Conservation (phyloP, 1,140 invertebrate species). For the Ectropis grisescens region DNA sequence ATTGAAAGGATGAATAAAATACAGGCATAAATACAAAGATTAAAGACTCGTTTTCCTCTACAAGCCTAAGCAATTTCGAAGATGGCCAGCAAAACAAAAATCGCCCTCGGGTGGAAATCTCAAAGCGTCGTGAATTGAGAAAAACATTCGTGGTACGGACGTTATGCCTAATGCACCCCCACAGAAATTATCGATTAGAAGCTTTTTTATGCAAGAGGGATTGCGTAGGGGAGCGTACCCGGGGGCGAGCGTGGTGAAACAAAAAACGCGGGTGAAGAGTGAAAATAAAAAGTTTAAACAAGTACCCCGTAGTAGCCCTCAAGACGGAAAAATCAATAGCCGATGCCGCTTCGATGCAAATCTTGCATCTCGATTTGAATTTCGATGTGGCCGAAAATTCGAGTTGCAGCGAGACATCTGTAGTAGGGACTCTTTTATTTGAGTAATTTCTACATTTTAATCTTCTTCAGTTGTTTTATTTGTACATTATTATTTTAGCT, state of each 20-base stretch:
- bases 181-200: constrained; percentile 70
- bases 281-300: constrained; percentile 71
- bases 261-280: constrained; percentile 66
- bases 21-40: background rate
- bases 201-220: constrained; percentile 70
- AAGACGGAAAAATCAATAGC: constrained; percentile 66
- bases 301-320: constrained; percentile 57
- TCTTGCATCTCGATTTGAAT: constrained; percentile 59
- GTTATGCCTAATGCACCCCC: constrained; percentile 70
- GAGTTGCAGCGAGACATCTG: too few species aligned
- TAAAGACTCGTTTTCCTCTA: constrained; percentile 15
- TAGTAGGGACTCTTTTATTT: too few species aligned
- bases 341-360: constrained; percentile 60
- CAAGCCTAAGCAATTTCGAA: constrained; percentile 41
- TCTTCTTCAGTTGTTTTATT: too few species aligned
- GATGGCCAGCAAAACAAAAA: constrained; percentile 50
- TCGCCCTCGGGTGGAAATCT: constrained; percentile 61
- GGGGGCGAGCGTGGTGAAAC: constrained; percentile 65
- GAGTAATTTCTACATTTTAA: too few species aligned
- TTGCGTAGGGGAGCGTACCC: constrained; percentile 37
- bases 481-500: too few species aligned
- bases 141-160: constrained; percentile 53
- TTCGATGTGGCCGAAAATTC: constrained; percentile 52
- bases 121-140: constrained; percentile 61
- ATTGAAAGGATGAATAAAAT: too few species aligned